phyloP scores from a whole-genome alignment of 1,140 invertebrate species.

The Drosophila kikkawai region DNA sequence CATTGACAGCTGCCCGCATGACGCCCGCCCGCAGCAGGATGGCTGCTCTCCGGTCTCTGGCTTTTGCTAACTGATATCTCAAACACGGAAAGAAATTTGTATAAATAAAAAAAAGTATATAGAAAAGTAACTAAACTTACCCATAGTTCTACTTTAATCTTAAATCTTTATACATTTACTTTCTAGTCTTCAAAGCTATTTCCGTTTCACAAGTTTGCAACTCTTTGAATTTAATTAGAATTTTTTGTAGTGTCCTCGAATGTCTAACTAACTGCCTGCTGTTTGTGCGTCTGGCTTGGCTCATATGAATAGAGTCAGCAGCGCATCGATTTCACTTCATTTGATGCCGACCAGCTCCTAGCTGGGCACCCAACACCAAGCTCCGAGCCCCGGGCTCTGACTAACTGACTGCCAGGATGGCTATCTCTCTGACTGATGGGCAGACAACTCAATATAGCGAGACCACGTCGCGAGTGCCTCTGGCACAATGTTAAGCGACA shows the following conservation, averaged over 20 bases:
- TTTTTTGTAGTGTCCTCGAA: constrained; percentile 18
- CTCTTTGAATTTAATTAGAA: not conserved
- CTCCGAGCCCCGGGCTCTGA: constrained; percentile 12
- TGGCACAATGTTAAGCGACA: constrained; percentile 56
- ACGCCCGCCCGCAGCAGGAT: constrained; percentile 33
- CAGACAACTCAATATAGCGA: constrained; percentile 76
- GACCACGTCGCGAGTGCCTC: constrained; percentile 60
- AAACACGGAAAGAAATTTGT: constrained; percentile 9
- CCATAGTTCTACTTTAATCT: not conserved
- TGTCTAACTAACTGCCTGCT: constrained; percentile 31
- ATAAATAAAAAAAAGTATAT: not conserved
- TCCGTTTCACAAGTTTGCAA: too few species aligned
- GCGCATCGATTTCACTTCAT: constrained; percentile 83
- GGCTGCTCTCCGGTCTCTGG: constrained; percentile 13
- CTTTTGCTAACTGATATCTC: constrained; percentile 19
- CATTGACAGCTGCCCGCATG: constrained; percentile 81
- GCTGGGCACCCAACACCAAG: constrained; percentile 21
- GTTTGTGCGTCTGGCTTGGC: constrained; percentile 36
- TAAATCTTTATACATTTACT: not conserved
- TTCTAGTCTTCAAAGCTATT: too few species aligned
- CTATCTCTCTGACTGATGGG: constrained; percentile 58
- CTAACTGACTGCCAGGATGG: constrained; percentile 42
- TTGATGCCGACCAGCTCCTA: constrained; percentile 75
- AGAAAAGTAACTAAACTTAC: not conserved
- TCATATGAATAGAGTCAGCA: constrained; percentile 80